Evolutionary conservation across 2,888 invertebrate genomes (phyloP).

Genomic region (Clepsis dumicolana): DNA sequence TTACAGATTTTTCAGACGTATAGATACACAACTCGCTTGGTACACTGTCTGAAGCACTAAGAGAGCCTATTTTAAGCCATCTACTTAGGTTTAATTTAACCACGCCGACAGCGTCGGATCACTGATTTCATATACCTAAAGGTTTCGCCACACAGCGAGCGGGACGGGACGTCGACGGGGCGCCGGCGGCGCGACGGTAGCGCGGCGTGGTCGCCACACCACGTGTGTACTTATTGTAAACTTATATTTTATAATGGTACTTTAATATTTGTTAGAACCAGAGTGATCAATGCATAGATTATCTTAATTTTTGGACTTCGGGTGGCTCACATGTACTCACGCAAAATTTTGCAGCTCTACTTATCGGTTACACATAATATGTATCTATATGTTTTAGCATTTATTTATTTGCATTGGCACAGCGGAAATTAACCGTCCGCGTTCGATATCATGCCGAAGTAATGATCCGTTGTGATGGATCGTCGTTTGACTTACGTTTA

Average conservation of each 20-base stretch:
- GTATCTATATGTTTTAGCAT: constrained; percentile 39
- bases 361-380: constrained; percentile 28
- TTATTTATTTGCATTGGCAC: constrained; percentile 51
- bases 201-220: no score
- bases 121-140: no score
- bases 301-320: neutral
- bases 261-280: neutral
- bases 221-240: no score
- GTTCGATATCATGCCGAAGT: constrained; percentile 51
- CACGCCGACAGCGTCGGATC: constrained; percentile 32
- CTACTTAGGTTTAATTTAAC: constrained; percentile 32
- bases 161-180: no score
- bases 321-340: neutral
- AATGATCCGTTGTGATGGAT: constrained; percentile 59
- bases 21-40: neutral
- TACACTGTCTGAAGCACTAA: constrained; percentile 24
- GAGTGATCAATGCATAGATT: neutral
- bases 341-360: neutral
- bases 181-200: no score
- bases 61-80: constrained; percentile 32
- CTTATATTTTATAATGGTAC: no score
- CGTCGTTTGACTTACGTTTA: constrained; percentile 62
- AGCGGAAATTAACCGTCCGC: constrained; percentile 57
- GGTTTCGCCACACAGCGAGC: no score
- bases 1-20: neutral